phyloP scores from a whole-genome alignment of 2,113 vertebrate genomes.

The Gallinago media region DNA sequence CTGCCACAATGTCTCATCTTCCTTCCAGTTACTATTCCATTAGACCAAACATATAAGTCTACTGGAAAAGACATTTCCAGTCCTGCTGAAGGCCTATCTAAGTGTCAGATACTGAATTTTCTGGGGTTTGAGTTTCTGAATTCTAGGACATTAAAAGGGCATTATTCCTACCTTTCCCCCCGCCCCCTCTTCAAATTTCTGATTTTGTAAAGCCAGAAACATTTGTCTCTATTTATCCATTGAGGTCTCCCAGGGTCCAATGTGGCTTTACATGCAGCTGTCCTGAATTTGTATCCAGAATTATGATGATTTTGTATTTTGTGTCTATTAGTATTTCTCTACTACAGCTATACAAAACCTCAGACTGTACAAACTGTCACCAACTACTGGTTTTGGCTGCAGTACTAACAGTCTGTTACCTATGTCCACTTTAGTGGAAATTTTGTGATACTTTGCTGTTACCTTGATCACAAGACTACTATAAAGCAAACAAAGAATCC shows the following conservation, averaged over 20 bases:
- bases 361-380: background rate
- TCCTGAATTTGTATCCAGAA: background rate
- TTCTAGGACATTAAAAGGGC: background rate
- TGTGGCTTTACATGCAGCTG: background rate
- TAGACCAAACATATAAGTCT: rapidly evolving
- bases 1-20: background rate
- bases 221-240: background rate
- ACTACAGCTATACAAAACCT: background rate
- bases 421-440: rapidly evolving
- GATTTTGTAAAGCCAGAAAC: background rate
- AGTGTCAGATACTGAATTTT: background rate
- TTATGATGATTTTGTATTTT: background rate
- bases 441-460: background rate
- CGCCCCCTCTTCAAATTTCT: background rate
- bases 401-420: background rate
- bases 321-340: background rate
- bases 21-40: background rate
- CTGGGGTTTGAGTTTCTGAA: background rate
- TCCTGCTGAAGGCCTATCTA: background rate
- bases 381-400: background rate
- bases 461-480: background rate
- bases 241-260: background rate
- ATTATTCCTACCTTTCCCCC: background rate
- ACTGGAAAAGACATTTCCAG: background rate
- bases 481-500: background rate